Evolutionary conservation across 1,140 invertebrate species (phyloP), one percentile per base, ranked within the genome.

Genomic region (Apis laboriosa): DNA sequence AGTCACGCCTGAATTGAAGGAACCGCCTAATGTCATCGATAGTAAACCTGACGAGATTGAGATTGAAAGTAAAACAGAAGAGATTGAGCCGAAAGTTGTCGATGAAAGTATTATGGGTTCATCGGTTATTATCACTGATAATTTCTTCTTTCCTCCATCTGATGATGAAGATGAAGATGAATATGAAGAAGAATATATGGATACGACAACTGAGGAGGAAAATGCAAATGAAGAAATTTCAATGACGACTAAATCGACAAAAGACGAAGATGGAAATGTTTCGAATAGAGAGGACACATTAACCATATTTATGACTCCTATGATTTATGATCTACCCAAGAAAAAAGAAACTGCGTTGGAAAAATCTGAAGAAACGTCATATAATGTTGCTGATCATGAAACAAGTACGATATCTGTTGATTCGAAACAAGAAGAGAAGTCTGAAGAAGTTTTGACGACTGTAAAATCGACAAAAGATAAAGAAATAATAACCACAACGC

Each of bases 71-170:
- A 51, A 60, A 2, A 53, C 73, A 0, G 34, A 53, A 15, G 77
- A 85, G 24, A 73, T 71, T 11, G 78, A 77, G 7, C 34, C 79
- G 7, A 66, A 24, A 1, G 24, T 76, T 43, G 19, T 77, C 1
- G 73, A 89, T 60, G 84, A 89, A 12, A 81, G 83, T 13, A 80
- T 78, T 9, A 56, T 63, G 12, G 79, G 74, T 28, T 77, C 80
- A 12, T 92, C 93, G 8, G 86, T 94, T n/a, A 94, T 94, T 21
- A 94, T 94, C 53, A 94, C 93, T 0, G 93, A 94, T 70, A 92
- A 94, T 60, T 94, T 94, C 80, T 94, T 94, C 77, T 90, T 93
- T 9, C 93, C 93, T 8, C 76, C 43, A 58, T 85, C 58, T 21
- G 84, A 91, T 11, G 83, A 90, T 17, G 88, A 91, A 53, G 85